Evolutionary conservation across 2,113 vertebrate species (phyloP).

Genomic region (Terrapene triunguis): DNA sequence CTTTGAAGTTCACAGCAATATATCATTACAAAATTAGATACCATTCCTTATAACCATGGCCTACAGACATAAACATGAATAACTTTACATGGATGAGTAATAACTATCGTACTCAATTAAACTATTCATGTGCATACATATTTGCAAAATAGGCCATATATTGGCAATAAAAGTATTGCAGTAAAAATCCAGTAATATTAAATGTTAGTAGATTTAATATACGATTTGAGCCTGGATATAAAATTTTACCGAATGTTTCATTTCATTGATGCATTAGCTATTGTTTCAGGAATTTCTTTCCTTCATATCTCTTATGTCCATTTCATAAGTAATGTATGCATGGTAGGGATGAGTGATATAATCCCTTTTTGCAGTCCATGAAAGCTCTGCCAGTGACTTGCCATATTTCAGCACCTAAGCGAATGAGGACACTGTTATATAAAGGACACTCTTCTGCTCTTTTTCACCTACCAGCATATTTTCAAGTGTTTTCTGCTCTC

Average conservation of each 20-base stretch:
- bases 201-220: neutral
- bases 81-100: neutral
- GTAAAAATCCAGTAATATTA: conserved; percentile 2
- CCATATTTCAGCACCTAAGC: neutral
- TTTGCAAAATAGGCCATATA: neutral
- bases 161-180: neutral
- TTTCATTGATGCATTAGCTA: neutral
- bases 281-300: conserved; percentile 11
- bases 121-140: neutral
- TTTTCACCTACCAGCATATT: neutral
- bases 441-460: neutral
- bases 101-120: neutral
- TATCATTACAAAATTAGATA: neutral
- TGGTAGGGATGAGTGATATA: neutral
- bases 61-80: neutral
- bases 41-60: neutral
- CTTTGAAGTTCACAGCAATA: neutral
- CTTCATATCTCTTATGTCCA: neutral
- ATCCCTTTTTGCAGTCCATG: neutral
- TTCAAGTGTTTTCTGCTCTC: neutral
- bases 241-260: neutral
- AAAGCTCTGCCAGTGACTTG: neutral
- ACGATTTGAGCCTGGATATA: neutral
- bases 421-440: neutral
- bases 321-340: neutral